Conservation (phyloP, 2,797 vertebrate species). For the Melanotaenia pygmaea region DNA sequence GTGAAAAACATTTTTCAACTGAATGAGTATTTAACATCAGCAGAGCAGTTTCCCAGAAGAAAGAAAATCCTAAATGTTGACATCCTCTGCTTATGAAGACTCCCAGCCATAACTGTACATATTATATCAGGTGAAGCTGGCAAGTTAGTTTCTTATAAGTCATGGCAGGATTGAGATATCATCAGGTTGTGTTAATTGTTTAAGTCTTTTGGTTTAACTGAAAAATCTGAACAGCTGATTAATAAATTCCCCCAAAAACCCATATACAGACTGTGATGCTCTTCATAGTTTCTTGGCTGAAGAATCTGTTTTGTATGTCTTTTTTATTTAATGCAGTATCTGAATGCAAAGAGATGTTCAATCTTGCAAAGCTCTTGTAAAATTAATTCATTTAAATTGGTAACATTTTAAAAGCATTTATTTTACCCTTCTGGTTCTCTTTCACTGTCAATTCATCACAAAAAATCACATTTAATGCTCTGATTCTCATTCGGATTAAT, state of each 20-base stretch:
- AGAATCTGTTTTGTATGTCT: background rate
- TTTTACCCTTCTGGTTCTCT: background rate
- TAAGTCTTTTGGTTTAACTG: conserved; percentile 1
- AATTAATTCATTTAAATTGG: no score
- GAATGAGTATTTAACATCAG: conserved; percentile 66
- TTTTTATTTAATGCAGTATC: conserved; percentile 5
- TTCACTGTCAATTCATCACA: conserved; percentile 2
- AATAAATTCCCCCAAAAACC: background rate
- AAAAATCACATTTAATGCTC: conserved; percentile 1
- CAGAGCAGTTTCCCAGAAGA: background rate
- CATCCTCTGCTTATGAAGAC: conserved; percentile 61
- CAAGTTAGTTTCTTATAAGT: background rate
- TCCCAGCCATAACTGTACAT: conserved; percentile 47
- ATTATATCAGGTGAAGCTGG: conserved; percentile 28
- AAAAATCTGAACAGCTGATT: background rate
- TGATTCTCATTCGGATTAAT: conserved; percentile 16
- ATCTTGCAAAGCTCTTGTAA: conserved; percentile 6
- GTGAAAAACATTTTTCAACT: conserved; percentile 80
- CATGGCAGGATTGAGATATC: background rate
- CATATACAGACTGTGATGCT: background rate
- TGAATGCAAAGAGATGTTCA: background rate
- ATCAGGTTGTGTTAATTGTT: background rate
- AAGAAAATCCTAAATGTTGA: conserved; percentile 60
- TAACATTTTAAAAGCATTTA: no score
- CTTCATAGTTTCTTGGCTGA: background rate